Evolutionary conservation across 2,888 invertebrate genomes (phyloP).

Genomic region (Cryptocheilus praepositus): DNA sequence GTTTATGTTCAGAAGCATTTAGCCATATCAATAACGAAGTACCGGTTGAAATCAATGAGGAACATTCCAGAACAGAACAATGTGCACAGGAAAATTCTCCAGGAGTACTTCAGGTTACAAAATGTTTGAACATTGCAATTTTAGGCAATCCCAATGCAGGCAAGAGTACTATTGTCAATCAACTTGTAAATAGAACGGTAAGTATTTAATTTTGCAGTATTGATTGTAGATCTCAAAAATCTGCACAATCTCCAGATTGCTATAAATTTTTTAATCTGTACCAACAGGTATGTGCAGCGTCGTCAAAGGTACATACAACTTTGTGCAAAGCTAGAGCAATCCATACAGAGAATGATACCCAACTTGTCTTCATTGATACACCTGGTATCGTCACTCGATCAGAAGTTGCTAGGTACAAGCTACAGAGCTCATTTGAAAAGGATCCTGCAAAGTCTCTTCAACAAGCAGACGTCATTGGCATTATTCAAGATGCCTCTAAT

Average conservation of each 20-base stretch:
- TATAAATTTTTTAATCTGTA: background rate
- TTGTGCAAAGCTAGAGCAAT: constrained; percentile 84
- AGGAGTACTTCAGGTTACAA: constrained; percentile 10
- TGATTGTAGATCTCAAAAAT: constrained; percentile 8
- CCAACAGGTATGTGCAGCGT: constrained; percentile 89
- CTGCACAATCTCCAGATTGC: background rate
- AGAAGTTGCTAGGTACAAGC: constrained; percentile 81
- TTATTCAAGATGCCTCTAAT: constrained; percentile 91
- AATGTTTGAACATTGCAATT: constrained; percentile 78
- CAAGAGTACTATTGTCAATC: constrained; percentile 96
- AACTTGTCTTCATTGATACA: constrained; percentile 94
- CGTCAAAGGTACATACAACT: constrained; percentile 95
- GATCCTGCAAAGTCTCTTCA: constrained; percentile 80
- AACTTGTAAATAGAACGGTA: constrained; percentile 87
- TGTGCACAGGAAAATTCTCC: too few species aligned
- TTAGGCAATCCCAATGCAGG: constrained; percentile 96
- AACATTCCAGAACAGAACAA: too few species aligned
- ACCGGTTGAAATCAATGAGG: too few species aligned
- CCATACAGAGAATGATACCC: constrained; percentile 84
- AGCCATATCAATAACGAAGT: too few species aligned
- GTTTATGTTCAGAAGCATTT: too few species aligned
- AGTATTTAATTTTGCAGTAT: constrained; percentile 47
- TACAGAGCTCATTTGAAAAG: constrained; percentile 78
- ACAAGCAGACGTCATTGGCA: constrained; percentile 88
- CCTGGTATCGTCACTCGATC: constrained; percentile 88